Evolutionary conservation across 2,888 invertebrate species (phyloP).

Genomic region (Cephalotes varians): DNA sequence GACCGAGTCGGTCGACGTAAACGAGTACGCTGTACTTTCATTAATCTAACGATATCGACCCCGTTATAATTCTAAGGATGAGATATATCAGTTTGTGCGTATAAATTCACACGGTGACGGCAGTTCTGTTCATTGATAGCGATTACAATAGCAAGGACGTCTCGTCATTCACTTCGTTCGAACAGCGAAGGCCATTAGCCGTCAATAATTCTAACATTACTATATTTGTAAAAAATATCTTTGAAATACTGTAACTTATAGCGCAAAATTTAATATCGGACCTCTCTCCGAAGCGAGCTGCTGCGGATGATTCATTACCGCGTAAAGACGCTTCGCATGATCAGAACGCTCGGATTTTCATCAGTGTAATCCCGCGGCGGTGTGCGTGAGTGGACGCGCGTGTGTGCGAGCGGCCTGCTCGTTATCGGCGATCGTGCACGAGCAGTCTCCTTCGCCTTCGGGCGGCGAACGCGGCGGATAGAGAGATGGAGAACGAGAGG

Average conservation of each 20-base stretch:
- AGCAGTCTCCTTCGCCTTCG: slow-evolving; percentile 58
- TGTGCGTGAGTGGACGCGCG: slow-evolving; percentile 6
- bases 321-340: slow-evolving; percentile 39
- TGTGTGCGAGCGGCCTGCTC: slow-evolving; percentile 59
- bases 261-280: slow-evolving; percentile 23
- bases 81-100: not conserved
- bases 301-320: slow-evolving; percentile 39
- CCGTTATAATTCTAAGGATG: not conserved
- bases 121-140: not conserved
- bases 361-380: slow-evolving; percentile 23
- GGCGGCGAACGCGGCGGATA: not conserved
- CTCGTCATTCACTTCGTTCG: not conserved
- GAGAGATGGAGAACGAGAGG: not conserved
- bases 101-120: not conserved
- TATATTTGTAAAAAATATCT: not conserved
- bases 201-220: not conserved
- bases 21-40: not conserved
- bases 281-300: not conserved
- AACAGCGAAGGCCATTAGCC: not conserved
- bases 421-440: slow-evolving; percentile 72
- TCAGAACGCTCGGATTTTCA: slow-evolving; percentile 33
- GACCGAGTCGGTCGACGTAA: not conserved
- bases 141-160: not conserved
- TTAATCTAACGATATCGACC: slow-evolving; percentile 9
- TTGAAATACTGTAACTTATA: not conserved